These are phyloP conservation scores for Sturnus vulgaris DNA, from an alignment of 2,113 vertebrate species.

Conservation along the genomic window DNA sequence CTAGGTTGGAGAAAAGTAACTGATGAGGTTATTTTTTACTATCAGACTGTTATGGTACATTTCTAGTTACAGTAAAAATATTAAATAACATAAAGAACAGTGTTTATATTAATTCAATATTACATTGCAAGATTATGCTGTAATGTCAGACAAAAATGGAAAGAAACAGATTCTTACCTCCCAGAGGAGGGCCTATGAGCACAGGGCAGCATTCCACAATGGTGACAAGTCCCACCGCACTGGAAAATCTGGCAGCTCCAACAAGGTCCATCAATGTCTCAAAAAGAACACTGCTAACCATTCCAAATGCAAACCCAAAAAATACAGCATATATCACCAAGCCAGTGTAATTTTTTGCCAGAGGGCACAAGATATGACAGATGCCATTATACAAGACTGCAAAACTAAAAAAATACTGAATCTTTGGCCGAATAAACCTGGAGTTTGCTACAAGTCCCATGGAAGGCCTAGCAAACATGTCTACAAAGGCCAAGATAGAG, in stretches of 20 bases:
- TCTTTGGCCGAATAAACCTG: slow-evolving; percentile 83
- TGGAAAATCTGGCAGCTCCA: slow-evolving; percentile 90
- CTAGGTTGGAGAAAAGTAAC: background rate
- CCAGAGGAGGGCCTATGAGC: slow-evolving; percentile 91
- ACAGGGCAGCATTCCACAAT: slow-evolving; percentile 93
- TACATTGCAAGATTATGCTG: background rate
- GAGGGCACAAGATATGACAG: slow-evolving; percentile 88
- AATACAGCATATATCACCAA: slow-evolving; percentile 89
- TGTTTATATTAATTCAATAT: background rate
- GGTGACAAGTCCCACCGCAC: slow-evolving; percentile 92
- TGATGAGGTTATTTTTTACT: background rate
- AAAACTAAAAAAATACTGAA: slow-evolving; percentile 96
- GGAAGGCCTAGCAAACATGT: slow-evolving; percentile 92
- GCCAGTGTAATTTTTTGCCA: slow-evolving; percentile 82
- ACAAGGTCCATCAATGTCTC: slow-evolving; percentile 97
- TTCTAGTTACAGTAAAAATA: background rate
- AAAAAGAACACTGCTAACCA: slow-evolving; percentile 94
- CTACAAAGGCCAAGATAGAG: slow-evolving; percentile 91
- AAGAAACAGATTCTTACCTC: slow-evolving; percentile 77
- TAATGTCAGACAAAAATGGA: background rate
- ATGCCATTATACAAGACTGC: slow-evolving; percentile 90
- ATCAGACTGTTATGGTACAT: background rate
- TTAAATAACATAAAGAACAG: background rate
- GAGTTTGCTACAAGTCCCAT: slow-evolving; percentile 92
- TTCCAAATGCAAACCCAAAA: slow-evolving; percentile 96